Conservation (phyloP, 2,797 vertebrate genomes). For the Tolypeutes matacus region DNA sequence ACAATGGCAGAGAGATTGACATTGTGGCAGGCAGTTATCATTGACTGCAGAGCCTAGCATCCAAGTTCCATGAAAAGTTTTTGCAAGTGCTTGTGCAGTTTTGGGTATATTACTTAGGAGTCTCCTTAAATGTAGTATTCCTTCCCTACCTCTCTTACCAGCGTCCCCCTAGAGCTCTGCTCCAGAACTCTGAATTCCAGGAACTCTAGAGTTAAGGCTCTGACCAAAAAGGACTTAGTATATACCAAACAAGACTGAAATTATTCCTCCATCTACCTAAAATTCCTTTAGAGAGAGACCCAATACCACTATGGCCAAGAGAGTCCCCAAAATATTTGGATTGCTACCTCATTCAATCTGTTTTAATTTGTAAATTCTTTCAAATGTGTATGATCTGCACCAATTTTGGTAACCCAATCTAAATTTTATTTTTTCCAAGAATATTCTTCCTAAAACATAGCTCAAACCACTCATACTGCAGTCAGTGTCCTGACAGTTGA, state of each 20-base stretch:
- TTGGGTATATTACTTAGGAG: not conserved
- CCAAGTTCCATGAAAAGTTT: not conserved
- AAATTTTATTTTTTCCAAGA: not conserved
- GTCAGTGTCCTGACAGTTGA: not conserved
- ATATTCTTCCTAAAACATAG: not conserved
- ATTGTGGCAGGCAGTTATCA: not conserved
- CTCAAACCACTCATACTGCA: not conserved
- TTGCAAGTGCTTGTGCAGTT: not conserved
- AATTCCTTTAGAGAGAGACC: not conserved
- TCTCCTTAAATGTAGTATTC: not conserved
- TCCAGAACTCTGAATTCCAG: not conserved
- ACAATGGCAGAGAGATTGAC: not conserved
- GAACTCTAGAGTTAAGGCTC: not conserved
- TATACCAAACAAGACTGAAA: not conserved
- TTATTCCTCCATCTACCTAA: not conserved
- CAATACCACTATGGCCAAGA: not conserved
- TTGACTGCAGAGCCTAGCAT: not conserved
- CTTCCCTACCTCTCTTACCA: not conserved
- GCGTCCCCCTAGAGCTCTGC: not conserved
- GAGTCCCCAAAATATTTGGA: not conserved
- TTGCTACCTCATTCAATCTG: not conserved
- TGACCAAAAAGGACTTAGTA: not conserved
- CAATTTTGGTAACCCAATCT: not conserved
- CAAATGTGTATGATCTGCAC: not conserved
- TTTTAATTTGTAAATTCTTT: not conserved